phyloP scores from a whole-genome alignment of 2,113 vertebrate species.

The Cyanistes caeruleus region DNA sequence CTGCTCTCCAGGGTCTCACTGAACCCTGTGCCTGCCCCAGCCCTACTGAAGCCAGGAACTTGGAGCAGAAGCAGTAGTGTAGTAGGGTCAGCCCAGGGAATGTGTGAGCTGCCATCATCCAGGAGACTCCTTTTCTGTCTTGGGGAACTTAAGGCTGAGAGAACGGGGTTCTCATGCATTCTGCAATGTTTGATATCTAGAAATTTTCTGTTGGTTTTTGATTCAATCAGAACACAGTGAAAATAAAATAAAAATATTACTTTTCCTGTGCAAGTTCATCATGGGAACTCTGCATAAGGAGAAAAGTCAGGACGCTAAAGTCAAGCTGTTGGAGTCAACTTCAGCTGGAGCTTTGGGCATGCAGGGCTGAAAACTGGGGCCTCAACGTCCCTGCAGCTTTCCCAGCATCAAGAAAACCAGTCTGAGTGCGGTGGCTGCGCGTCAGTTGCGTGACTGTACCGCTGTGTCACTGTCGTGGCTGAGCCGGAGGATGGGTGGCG shows the following conservation, averaged over 20 bases:
- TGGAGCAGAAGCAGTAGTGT: background rate
- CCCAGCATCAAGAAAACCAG: background rate
- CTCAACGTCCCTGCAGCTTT: background rate
- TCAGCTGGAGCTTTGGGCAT: background rate
- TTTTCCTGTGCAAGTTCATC: background rate
- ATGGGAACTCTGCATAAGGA: background rate
- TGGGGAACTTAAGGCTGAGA: background rate
- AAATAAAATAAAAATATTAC: background rate
- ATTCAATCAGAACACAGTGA: background rate
- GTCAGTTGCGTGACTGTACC: accelerated
- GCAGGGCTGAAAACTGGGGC: background rate
- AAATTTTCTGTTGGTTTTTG: background rate
- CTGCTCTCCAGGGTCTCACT: background rate
- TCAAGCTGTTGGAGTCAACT: background rate
- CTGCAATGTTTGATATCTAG: background rate
- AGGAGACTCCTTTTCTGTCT: background rate
- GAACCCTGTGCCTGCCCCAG: background rate
- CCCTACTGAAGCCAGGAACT: background rate
- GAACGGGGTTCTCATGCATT: background rate
- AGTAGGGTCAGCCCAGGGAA: background rate
- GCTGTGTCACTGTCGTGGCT: background rate
- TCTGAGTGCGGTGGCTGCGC: background rate
- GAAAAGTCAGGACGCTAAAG: background rate
- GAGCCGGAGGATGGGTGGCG: background rate
- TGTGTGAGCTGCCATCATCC: background rate